Base-by-base conservation (phyloP, 2,888 invertebrate species). In the Drosophila buzzatii region DNA sequence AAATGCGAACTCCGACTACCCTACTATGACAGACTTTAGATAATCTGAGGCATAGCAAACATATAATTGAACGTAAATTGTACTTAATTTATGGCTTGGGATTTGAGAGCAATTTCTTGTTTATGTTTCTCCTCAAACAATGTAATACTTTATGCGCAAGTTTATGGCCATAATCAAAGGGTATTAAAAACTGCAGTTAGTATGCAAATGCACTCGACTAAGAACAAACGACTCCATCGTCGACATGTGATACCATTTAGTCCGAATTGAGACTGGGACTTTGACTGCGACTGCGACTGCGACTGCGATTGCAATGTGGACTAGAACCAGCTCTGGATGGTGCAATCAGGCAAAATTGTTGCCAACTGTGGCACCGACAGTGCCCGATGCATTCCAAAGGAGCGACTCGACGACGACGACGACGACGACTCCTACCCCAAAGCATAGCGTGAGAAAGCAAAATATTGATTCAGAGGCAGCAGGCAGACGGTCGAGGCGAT, bases 181-280 rank as follows among this genome's bases (percentile, higher is more conserved):
- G 59, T 52, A 61, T 52, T 42, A 31, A 45, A 45, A 47, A 61
- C 42, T 62, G 61, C 65, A 65, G 79, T 69, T 79, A 63, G 74
- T 73, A 82, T 87, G 79, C 74, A 87, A 81, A 88, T 88, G 73
- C 80, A 77, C 79, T 83, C 66, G 75, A 73, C 70, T 69, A 60
- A 65, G 55, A 85, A 65, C 47, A 72, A 75, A 69, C 62, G 66
- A 77, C 76, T 73, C 67, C 73, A 73, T 61, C 74, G 73, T 72
- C 84, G 84, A 83, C 85, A 83, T 86, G 80, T 86, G 89, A 86
- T 89, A 89, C 82, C 89, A 89, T 89, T 86, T 85, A 82, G 61
- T 55, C 70, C 44, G 59, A 70, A 62, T 73, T 70, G 72, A 41
- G 41, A 68, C 58, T 52, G 70, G 52, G 58, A 57, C 42, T 57